These are phyloP conservation scores for Heliopora coerulea DNA, from an alignment of 92 coral and sea anemone genomes.

Conservation along the genomic window DNA sequence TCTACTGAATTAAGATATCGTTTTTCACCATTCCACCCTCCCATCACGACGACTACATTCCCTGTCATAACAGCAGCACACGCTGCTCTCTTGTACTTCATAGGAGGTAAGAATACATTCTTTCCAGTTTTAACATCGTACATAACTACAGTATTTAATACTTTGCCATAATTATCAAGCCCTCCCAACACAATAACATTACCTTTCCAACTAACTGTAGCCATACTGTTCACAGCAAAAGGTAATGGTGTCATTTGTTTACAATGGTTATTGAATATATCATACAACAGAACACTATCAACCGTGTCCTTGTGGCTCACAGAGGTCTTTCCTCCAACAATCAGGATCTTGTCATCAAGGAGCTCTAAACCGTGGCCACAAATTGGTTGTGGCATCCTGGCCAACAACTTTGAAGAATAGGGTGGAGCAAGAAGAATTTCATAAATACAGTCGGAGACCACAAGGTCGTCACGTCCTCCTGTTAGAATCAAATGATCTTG, in stretches of 20 bases:
- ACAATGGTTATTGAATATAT: constrained; percentile 7
- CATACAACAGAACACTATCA: constrained; percentile 16
- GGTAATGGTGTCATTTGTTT: constrained; percentile 10
- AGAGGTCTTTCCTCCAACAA: neutral
- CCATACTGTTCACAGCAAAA: neutral
- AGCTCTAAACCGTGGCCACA: neutral
- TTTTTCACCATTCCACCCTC: constrained; percentile 76
- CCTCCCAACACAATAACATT: constrained; percentile 10
- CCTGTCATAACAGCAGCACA: constrained; percentile 70
- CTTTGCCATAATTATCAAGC: neutral
- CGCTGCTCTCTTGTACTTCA: constrained; percentile 77
- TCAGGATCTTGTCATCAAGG: constrained; percentile 12
- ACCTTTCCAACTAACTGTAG: constrained; percentile 5
- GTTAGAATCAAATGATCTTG: neutral
- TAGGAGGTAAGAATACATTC: constrained; percentile 65
- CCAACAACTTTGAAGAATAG: constrained; percentile 1
- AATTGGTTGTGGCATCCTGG: constrained; percentile 11
- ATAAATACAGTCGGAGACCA: neutral
- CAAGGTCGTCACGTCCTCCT: constrained; percentile 3
- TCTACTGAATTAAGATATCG: constrained; percentile 70
- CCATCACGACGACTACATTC: constrained; percentile 66
- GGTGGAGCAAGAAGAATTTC: constrained; percentile 5
- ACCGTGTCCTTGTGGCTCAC: neutral
- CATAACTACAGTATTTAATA: neutral
- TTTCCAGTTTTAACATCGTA: constrained; percentile 69